phyloP scores from a whole-genome alignment of 2,113 vertebrate genomes.

The Paramormyrops kingsleyae region DNA sequence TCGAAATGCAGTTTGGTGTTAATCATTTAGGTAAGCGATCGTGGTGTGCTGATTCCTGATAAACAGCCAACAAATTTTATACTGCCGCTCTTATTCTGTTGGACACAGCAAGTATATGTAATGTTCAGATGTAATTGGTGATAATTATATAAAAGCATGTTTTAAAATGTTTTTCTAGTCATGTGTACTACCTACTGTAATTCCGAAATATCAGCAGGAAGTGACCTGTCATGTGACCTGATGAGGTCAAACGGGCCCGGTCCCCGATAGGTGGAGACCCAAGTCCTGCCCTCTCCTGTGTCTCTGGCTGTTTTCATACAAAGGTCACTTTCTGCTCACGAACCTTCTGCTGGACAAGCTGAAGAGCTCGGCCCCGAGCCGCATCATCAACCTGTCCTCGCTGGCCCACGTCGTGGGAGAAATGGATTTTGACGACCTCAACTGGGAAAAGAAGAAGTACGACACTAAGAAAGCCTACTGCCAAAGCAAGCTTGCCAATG shows the following conservation, averaged over 20 bases:
- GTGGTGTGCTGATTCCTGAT: not conserved
- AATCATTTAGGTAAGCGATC: slow-evolving; percentile 68
- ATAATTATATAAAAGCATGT: not conserved
- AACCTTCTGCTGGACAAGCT: slow-evolving; percentile 74
- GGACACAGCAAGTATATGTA: not conserved
- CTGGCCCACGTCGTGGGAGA: slow-evolving; percentile 71
- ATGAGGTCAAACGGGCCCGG: not conserved
- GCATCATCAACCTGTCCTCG: slow-evolving; percentile 76
- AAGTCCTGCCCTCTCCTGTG: not conserved
- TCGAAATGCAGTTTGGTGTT: slow-evolving; percentile 82
- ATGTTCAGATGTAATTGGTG: not conserved
- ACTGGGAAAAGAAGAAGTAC: slow-evolving; percentile 74
- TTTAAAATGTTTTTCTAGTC: not conserved
- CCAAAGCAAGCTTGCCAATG: slow-evolving; percentile 78
- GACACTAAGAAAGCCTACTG: slow-evolving; percentile 78
- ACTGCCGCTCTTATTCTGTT: not conserved
- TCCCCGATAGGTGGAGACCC: not conserved
- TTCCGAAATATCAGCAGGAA: not conserved
- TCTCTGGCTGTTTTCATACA: not conserved
- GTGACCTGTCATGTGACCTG: not conserved
- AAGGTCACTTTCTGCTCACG: slow-evolving; percentile 80
- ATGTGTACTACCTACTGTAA: not conserved
- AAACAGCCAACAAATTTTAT: not conserved
- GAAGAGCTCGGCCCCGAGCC: slow-evolving; percentile 66
- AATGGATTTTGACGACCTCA: slow-evolving; percentile 74